Percentiles rank a stretch among this genome's conserved stretches.
These are phyloP conservation scores for Morinoia aosen DNA, from an alignment of 2,888 invertebrate genomes.

Conservation along the genomic window DNA sequence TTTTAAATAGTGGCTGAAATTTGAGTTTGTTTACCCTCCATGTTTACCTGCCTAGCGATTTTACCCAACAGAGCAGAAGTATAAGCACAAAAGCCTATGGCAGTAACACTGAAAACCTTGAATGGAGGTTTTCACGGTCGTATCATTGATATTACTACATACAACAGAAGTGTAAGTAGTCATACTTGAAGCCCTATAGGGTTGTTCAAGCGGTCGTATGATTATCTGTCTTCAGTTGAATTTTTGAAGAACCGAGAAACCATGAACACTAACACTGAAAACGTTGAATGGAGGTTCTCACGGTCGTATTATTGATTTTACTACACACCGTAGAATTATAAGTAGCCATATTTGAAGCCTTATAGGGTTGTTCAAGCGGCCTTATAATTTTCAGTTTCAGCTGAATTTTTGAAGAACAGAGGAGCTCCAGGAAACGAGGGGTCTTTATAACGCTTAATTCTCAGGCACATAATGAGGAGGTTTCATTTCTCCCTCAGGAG, in stretches of 20 bases:
- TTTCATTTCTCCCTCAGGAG: conserved; percentile 12
- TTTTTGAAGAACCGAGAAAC: background rate
- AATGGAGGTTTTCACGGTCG: no score
- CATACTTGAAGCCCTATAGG: background rate
- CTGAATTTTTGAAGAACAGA: background rate
- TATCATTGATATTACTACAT: no score
- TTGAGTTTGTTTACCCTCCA: background rate
- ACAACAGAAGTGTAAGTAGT: no score
- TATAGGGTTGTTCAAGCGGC: background rate
- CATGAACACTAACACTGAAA: background rate
- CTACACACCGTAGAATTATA: no score
- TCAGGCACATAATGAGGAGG: conserved; percentile 10
- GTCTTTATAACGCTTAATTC: background rate
- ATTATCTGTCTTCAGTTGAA: background rate
- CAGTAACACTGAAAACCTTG: background rate
- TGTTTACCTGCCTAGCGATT: no score
- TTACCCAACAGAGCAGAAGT: no score
- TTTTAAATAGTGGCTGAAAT: background rate
- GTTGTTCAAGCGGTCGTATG: background rate
- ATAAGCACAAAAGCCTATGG: background rate
- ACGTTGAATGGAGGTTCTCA: background rate
- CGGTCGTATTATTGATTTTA: no score
- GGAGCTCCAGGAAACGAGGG: background rate
- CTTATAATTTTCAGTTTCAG: background rate
- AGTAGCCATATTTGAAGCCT: background rate